A percentile compares a stretch with the other conserved stretches of the same genome.
Evolutionary conservation across 2,888 invertebrate genomes (phyloP).

Genomic region (Campoletis raptor): DNA sequence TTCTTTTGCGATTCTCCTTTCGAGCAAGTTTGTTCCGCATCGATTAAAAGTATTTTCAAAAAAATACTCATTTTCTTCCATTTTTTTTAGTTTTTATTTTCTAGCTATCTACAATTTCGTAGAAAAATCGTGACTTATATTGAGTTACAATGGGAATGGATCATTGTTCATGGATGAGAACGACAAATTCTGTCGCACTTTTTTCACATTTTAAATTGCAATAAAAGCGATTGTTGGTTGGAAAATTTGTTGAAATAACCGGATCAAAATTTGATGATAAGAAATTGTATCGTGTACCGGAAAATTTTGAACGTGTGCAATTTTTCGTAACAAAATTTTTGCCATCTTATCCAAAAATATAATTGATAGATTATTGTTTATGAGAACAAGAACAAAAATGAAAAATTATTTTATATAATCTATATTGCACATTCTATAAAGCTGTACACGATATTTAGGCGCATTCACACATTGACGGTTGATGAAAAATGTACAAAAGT

Average conservation of each 20-base stretch:
- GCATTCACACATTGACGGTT: conserved; percentile 57
- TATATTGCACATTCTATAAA: conserved; percentile 50
- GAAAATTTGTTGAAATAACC: background rate
- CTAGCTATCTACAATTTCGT: conserved; percentile 58
- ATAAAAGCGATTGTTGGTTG: conserved; percentile 7
- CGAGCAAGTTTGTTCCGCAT: conserved; percentile 14
- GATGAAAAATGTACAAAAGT: conserved; percentile 37
- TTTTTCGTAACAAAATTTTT: background rate
- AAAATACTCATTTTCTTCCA: conserved; percentile 31
- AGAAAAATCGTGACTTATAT: conserved; percentile 59
- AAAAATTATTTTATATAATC: conserved; percentile 1
- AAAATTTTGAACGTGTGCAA: conserved; percentile 3
- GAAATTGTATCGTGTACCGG: background rate
- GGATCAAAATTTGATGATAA: background rate
- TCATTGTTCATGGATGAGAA: conserved; percentile 29
- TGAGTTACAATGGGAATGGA: conserved; percentile 64
- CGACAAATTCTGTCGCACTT: conserved; percentile 19
- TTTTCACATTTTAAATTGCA: conserved; percentile 4
- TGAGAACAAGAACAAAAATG: background rate
- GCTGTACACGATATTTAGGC: conserved; percentile 52
- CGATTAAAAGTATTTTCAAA: conserved; percentile 35
- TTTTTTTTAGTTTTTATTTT: conserved; percentile 21
- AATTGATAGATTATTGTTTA: background rate
- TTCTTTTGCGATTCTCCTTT: background rate
- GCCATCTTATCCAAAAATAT: background rate